Evolutionary conservation across 2,113 vertebrate genomes (phyloP).

Genomic region (cat (Felis catus)): DNA sequence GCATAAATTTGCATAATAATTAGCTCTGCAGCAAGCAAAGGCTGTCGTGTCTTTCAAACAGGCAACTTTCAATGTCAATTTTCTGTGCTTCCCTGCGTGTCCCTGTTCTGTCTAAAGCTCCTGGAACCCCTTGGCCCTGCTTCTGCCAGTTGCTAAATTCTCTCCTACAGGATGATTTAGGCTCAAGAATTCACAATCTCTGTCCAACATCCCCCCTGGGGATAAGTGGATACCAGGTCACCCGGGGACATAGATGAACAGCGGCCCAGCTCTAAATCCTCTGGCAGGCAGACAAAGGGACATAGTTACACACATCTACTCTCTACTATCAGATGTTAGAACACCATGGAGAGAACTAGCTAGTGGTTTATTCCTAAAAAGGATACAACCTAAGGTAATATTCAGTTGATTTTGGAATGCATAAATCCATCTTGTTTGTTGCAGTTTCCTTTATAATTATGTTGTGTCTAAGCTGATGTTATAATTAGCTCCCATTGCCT

Average conservation of each 20-base stretch:
- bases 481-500: constrained; percentile 31
- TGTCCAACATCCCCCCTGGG: background rate
- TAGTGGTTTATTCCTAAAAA: background rate
- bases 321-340: background rate
- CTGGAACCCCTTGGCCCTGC: background rate
- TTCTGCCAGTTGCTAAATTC: background rate
- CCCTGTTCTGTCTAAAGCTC: constrained; percentile 50
- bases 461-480: constrained; percentile 50
- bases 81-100: constrained; percentile 62
- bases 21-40: constrained; percentile 85
- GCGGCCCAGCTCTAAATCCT: background rate
- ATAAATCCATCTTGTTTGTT: background rate
- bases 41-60: constrained; percentile 86
- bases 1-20: constrained; percentile 91
- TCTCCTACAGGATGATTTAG: background rate
- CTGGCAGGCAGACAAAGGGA: background rate
- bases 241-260: background rate
- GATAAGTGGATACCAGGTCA: background rate
- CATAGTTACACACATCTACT: background rate
- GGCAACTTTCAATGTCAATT: constrained; percentile 88
- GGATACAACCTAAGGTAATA: background rate
- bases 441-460: constrained; percentile 53
- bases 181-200: background rate
- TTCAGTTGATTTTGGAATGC: background rate
- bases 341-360: fast-evolving